These are phyloP conservation scores for Tridacna gigas DNA, from an alignment of 2,888 invertebrate genomes.

Conservation along the genomic window DNA sequence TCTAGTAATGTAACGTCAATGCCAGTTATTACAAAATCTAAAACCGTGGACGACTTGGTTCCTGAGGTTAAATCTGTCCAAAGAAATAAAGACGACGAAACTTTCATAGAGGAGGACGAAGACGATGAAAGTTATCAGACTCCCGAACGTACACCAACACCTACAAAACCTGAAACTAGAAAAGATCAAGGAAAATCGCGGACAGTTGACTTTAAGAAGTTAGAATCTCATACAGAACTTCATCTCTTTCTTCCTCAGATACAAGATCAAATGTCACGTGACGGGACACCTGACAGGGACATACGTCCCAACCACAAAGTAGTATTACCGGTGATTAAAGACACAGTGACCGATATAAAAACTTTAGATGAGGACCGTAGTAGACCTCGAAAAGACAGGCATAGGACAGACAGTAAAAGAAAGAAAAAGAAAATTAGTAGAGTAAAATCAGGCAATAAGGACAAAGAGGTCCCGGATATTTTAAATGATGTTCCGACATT, in stretches of 20 bases:
- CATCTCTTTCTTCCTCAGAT: constrained; percentile 72
- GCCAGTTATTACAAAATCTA: constrained; percentile 4
- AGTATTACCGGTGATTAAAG: constrained; percentile 56
- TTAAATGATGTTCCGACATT: constrained; percentile 71
- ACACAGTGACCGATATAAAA: constrained; percentile 39
- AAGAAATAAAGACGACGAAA: constrained; percentile 26
- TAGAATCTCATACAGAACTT: constrained; percentile 68
- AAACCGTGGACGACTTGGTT: constrained; percentile 9
- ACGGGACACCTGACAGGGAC: constrained; percentile 51
- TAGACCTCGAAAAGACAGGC: constrained; percentile 36
- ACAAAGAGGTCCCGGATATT: constrained; percentile 63
- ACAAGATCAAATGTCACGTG: constrained; percentile 51
- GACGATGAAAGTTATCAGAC: constrained; percentile 29
- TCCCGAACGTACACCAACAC: constrained; percentile 27
- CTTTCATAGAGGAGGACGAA: constrained; percentile 31
- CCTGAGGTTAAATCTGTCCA: constrained; percentile 37
- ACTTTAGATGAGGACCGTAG: constrained; percentile 37
- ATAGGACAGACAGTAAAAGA: constrained; percentile 44
- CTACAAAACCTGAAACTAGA: constrained; percentile 1
- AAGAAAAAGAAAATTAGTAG: constrained; percentile 53
- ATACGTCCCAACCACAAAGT: constrained; percentile 29
- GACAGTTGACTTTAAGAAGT: constrained; percentile 69
- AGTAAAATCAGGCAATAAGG: constrained; percentile 55
- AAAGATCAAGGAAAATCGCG: constrained; percentile 38
- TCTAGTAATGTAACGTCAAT: constrained; percentile 33